Base-by-base conservation (phyloP, 1,140 invertebrate genomes). In the Orchesella cincta region DNA sequence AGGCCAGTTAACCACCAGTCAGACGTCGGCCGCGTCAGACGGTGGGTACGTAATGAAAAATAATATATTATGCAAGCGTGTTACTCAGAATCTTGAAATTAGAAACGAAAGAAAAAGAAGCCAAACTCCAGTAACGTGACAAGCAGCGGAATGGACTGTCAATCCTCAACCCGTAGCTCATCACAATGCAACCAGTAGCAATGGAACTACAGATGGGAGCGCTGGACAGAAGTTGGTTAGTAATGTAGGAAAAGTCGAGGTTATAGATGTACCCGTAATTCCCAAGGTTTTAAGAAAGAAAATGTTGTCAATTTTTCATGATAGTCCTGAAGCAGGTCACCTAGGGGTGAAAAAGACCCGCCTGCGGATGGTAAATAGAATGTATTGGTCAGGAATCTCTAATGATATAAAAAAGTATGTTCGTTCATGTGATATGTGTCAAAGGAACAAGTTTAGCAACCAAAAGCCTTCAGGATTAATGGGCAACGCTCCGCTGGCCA, bases 341-440 rank as follows among this genome's bases (percentile, higher is more conserved):
- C 12, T 72, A 2, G 75, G 75, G 29, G 54, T 70, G 28, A 46
- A 35, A 46, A 76, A 76, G 57, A 80, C 79, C 23, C 34, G 33
- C 1, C 35, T 26, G 14, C 46, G 46, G n/a, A 77, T 76, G 18
- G 20, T 28, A 28, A 1, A 51, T 16, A 26, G 62, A 51, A 75
- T 76, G 33, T 54, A 54, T 28, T 80, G 79, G 78, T 33, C 33
- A 16, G 36, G 36, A n/a, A 71, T 80, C 51, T 34, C 1, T 39
- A 35, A 16, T 35, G 72, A 78, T 62, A 62, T 80, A 18, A 52
- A 67, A 33, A 31, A 72, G 18, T 79, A 76, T 54, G 62, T 79
- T 2, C 18, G 51, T 5, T 71, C 33, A 39, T 80, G 79, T 73
- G 28, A 36, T 26, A 33, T 64, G 18, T 80, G 79, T 74, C 72